Base-by-base conservation (phyloP, 2,797 vertebrate genomes). In the Scolopax rusticola region DNA sequence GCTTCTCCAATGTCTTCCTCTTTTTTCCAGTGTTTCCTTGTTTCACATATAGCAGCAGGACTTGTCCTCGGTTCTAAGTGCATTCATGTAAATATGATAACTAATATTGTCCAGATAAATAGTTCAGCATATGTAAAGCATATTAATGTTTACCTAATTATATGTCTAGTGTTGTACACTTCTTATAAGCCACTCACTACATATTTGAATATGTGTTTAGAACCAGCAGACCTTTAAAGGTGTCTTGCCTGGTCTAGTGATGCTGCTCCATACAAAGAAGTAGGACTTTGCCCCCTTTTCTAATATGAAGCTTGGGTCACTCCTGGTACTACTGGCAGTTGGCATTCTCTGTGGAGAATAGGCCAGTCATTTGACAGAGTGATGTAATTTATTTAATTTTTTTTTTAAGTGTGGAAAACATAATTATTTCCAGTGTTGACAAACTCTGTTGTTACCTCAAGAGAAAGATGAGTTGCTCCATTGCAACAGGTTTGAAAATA, bases 71-170 rank as follows among this genome's bases (percentile, higher is more conserved):
- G 74, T 94, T 45, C 85, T 90, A 86, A 40, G 33, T 74, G 59
- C 40, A 25, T 84, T 83, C 41, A 12, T 36, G 21, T 56, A 82
- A 83, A 69, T 63, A 25, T 18, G 7, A 28, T 54, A 82, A 85
- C 81, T 68, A 73, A 76, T 80, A 65, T 68, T 90, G 90, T 74
- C 60, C 68, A 84, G 83, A 53, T 64, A 82, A 79, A 80, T 69
- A 25, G 20, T 90, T 89, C 47, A 25, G 47, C 32, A 32, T 60
- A 57, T 28, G 15, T 89, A 71, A 91, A 61, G 25, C 43, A 47
- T 74, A 68, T 79, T 96, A 76, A 70, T 93, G 76, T 95, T 93
- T 90, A 79, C 61, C 75, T 73, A 79, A 51, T 84, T 79, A 21
- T 27, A 28, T 40, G 16, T 60, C 56, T 77, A 68, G 12, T 47